Evolutionary conservation across 2,888 invertebrate species (phyloP).

Genomic region (Arrhopalites spinosus): DNA sequence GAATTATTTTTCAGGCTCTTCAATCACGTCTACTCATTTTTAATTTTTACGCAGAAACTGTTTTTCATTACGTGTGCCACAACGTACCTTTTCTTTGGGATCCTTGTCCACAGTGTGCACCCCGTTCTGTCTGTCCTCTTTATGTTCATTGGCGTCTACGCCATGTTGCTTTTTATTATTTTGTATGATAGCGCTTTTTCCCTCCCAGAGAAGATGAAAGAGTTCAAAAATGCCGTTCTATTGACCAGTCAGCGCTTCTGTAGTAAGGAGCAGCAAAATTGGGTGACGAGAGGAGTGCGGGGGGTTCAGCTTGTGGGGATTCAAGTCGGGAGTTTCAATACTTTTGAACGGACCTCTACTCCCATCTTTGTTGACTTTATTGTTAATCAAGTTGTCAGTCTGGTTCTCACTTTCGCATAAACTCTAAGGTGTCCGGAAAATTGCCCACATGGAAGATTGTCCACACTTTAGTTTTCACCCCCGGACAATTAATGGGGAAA

Average conservation of each 20-base stretch:
- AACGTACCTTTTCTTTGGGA: too few relatives aligned
- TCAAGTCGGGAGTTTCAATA: conserved; percentile 25
- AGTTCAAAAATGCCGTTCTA: conserved; percentile 9
- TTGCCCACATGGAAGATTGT: too few relatives aligned
- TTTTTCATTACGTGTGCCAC: too few relatives aligned
- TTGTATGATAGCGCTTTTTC: conserved; percentile 32
- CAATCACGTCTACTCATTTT: too few relatives aligned
- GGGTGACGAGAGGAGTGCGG: not conserved
- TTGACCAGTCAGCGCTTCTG: not conserved
- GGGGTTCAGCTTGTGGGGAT: conserved; percentile 13
- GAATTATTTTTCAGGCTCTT: too few relatives aligned
- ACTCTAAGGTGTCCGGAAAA: too few relatives aligned
- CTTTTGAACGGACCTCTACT: conserved; percentile 16
- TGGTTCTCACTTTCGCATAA: conserved; percentile 17
- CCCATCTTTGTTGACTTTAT: conserved; percentile 25
- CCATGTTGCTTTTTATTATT: conserved; percentile 18
- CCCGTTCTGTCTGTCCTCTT: too few relatives aligned
- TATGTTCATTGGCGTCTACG: too few relatives aligned
- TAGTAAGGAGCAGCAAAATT: not conserved
- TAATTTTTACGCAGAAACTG: too few relatives aligned
- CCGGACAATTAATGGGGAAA: too few relatives aligned
- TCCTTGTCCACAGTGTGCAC: too few relatives aligned
- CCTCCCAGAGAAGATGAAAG: conserved; percentile 20
- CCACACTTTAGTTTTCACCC: too few relatives aligned
- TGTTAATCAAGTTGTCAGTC: conserved; percentile 13